phyloP scores from a whole-genome alignment of 2,113 vertebrate genomes.

The Ictalurus punctatus region DNA sequence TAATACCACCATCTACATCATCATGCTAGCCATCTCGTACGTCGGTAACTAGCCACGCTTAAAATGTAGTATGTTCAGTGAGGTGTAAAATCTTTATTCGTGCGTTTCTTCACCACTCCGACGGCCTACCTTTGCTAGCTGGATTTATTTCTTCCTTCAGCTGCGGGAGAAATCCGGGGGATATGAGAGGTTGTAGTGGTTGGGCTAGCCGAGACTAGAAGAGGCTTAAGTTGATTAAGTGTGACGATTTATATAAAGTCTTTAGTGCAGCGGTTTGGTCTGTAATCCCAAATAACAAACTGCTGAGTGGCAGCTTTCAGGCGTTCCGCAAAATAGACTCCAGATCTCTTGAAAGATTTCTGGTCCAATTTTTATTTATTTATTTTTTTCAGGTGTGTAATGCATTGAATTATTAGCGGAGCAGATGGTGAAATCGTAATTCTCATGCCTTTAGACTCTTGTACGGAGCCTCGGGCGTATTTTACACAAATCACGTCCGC shows the following conservation, averaged over 20 bases:
- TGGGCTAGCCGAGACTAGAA: neutral
- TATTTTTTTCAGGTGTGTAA: neutral
- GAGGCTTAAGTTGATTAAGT: neutral
- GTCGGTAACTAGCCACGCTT: neutral
- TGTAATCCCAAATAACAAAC: conserved; percentile 18
- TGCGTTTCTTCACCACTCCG: neutral
- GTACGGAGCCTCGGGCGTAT: conserved; percentile 8
- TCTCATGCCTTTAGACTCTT: conserved; percentile 1
- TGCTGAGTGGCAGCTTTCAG: conserved; percentile 20
- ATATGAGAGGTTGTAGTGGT: neutral
- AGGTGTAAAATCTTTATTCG: neutral
- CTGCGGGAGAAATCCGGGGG: neutral
- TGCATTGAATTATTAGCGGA: neutral
- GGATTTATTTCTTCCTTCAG: neutral
- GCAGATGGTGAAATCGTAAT: conserved; percentile 15
- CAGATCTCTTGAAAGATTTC: neutral
- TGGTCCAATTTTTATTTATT: neutral
- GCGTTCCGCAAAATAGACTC: conserved; percentile 22
- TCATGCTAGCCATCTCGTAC: neutral
- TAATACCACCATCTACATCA: neutral
- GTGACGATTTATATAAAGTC: conserved; percentile 31
- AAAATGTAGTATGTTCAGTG: neutral
- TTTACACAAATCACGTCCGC: conserved; percentile 30
- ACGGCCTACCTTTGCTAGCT: neutral
- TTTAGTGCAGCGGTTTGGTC: conserved; percentile 12